phyloP scores from a whole-genome alignment of 2,113 vertebrate species.

The Dipodomys ordii region DNA sequence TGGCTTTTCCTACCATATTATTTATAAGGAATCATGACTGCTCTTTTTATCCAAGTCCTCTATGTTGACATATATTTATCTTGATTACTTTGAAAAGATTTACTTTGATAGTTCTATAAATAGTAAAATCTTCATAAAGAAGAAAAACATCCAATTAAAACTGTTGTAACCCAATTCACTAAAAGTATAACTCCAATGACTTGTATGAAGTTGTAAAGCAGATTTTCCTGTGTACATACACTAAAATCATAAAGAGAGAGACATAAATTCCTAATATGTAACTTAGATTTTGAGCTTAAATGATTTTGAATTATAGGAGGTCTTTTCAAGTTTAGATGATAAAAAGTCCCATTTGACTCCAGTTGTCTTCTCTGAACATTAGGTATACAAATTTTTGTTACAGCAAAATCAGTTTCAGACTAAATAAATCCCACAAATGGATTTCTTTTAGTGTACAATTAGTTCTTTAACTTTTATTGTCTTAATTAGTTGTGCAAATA shows the following conservation, averaged over 20 bases:
- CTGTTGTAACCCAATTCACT: constrained; percentile 42
- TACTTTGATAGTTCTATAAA: neutral
- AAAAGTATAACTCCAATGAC: constrained; percentile 51
- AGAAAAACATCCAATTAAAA: constrained; percentile 54
- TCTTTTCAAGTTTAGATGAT: neutral
- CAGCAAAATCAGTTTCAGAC: neutral
- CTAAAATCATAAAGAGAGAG: constrained; percentile 11
- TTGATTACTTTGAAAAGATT: constrained; percentile 19
- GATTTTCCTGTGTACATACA: neutral
- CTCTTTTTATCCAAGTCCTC: neutral
- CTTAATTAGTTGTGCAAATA: neutral
- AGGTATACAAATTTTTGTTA: neutral
- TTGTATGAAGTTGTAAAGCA: constrained; percentile 47
- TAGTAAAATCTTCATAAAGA: neutral
- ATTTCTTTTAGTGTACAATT: neutral
- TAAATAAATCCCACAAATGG: constrained; percentile 26
- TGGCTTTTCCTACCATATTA: neutral
- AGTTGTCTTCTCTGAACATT: neutral
- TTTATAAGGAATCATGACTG: neutral
- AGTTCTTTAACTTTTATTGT: too few species aligned
- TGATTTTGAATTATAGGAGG: neutral
- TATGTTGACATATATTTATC: neutral
- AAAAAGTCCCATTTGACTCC: neutral
- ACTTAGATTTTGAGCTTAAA: neutral
- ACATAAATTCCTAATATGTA: neutral